Base-by-base conservation (phyloP, 1,140 invertebrate genomes). In the Cotesia glomerata region DNA sequence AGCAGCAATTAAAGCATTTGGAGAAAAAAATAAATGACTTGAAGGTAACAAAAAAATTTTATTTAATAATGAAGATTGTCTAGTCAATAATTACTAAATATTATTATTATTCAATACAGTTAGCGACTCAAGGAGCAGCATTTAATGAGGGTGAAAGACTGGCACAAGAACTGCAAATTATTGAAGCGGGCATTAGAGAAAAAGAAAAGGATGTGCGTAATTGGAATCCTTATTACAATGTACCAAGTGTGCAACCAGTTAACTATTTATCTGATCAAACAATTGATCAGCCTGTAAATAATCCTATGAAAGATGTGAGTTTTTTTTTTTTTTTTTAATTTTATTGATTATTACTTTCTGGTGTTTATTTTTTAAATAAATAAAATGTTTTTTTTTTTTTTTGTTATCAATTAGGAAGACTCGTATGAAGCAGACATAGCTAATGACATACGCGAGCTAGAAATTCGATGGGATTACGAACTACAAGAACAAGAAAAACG, bases 11-110 rank as follows among this genome's bases (percentile, higher is more conserved):
- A n/a, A 88, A 88, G 62, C 89, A 89, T 78, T 81, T 92, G 54
- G 90, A 92, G 71, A 90, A 89, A 71, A 90, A 91, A 79, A 88
- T 92, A 3, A 91, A 91, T 77, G 90, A 91, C 80, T 83, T 92
- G 63, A 91, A 91, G 85, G 87, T 91, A 81, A 75, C 73, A 61
- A 61, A n/a, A 3, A 16, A 62, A 61, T 59, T 32, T 68, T 36
- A 26, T 58, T 69, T 18, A 65, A 59, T 18, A 5, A 65, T 61
- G 45, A 0, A 61, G 5, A 45, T 61, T 11, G 58, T 45, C 18
- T 45, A 49, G 2, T 16, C 9, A 66, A 66, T 39, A 45, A 49
- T 14, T 68, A 39, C 58, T 69, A 1, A 54, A 65, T 70, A 56
- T 76, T 74, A 51, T 76, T 74, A 51, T 35, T n/a, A 16, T 65